Conservation (phyloP, 2,888 invertebrate species). For the Drosophila incognita region DNA sequence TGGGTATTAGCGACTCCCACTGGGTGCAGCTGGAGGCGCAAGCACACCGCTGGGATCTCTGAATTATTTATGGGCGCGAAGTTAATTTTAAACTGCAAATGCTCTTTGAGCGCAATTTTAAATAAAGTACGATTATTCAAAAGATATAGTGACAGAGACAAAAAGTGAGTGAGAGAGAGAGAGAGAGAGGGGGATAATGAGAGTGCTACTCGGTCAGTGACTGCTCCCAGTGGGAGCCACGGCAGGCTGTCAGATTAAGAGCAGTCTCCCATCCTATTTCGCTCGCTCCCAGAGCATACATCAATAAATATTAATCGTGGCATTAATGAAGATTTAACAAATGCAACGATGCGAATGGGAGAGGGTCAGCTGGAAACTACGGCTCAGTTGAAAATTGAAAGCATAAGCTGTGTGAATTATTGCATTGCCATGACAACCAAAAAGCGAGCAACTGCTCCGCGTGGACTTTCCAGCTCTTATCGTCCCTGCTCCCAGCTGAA, state of each 20-base stretch:
- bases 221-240: conserved; percentile 6
- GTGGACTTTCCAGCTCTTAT: not conserved
- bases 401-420: conserved; percentile 47
- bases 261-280: not conserved
- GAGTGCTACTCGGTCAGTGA: not conserved
- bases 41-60: conserved; percentile 63
- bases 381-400: conserved; percentile 35
- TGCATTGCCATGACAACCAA: conserved; percentile 43
- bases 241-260: conserved; percentile 9
- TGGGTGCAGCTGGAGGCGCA: conserved; percentile 34
- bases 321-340: conserved; percentile 81
- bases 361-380: conserved; percentile 9
- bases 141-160: conserved; percentile 3
- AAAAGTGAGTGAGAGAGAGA: not conserved
- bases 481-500: conserved; percentile 18
- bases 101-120: conserved; percentile 38
- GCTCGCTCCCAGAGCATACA: conserved; percentile 7
- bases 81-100: conserved; percentile 57
- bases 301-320: conserved; percentile 83
- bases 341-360: not conserved
- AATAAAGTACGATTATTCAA: conserved; percentile 42
- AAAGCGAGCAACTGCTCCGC: conserved; percentile 1
- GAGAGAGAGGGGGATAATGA: not conserved
- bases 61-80: conserved; percentile 63
- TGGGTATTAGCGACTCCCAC: not conserved